Base-by-base conservation (phyloP, 2,888 invertebrate genomes). In the Pterostichus niger region DNA sequence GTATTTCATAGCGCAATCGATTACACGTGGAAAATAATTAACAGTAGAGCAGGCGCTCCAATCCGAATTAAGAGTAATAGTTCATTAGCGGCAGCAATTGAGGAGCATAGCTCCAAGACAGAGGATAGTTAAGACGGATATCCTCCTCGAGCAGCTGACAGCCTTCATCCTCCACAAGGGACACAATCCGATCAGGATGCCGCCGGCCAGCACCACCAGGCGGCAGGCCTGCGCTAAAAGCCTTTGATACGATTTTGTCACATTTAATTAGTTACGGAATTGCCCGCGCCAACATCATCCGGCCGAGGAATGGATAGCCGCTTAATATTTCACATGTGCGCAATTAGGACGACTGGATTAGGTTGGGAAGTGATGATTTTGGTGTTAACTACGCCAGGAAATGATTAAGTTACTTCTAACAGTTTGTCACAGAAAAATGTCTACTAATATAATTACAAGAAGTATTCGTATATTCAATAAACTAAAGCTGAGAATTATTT, bases 191-290 rank as follows among this genome's bases (percentile, higher is more conserved):
- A 77, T 56, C 76, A 54, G 56, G 44, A n/a, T 11, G 13, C 44
- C 11, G 71, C 6, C 10, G 71, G 17, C n/a, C 17, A 46, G 49
- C 11, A 13, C 54, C 76, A 24, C 11, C 49, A 73, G 13, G 52
- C 49, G 49, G 40, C 40, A 40, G 40, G 7, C 40, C 40, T 40
- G 40, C 6, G 9, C 76, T 78, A 61, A 61, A 78, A 78, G 78
- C 78, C 56, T 78, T 78, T 78, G 78, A 78, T 78, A 59, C 78
- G 78, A 59, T 78, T 78, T 78, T 59, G 78, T 78, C 78, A 78
- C 78, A 78, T 78, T 78, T 78, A 78, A 78, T 78, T 61, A 78
- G 78, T 77, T 54, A 33, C 56, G 56, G 56, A 77, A 77, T 77
- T 75, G 52, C 31, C 9, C 52, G 52, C 75, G 75, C 15, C 75